A percentile compares a stretch with the other conserved stretches of the same genome.
phyloP scores from a whole-genome alignment of 2,113 vertebrate genomes.

The Pseudopipra pipra region DNA sequence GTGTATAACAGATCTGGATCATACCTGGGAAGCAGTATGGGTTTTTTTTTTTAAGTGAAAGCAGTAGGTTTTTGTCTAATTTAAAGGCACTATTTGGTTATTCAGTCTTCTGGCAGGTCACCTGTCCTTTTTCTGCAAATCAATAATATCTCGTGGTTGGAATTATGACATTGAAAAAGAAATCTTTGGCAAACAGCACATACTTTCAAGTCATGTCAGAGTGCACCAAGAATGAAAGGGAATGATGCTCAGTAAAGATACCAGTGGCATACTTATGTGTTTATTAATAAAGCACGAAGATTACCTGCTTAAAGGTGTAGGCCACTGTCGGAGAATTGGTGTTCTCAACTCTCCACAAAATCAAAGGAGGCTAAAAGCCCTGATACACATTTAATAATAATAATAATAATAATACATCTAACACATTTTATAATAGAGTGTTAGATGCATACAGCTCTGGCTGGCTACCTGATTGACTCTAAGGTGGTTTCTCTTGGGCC shows the following conservation, averaged over 20 bases:
- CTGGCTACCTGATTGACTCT: neutral
- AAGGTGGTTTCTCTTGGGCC: neutral
- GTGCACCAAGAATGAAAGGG: neutral
- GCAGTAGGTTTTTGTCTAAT: slow-evolving; percentile 11
- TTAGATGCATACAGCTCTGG: neutral
- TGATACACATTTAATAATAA: neutral
- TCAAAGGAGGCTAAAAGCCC: neutral
- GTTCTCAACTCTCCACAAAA: neutral
- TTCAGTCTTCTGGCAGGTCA: neutral
- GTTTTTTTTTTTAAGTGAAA: neutral
- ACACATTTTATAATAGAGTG: accelerated
- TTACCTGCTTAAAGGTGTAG: neutral
- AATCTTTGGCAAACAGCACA: neutral
- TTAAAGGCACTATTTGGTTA: slow-evolving; percentile 36
- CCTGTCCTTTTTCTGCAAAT: slow-evolving; percentile 18
- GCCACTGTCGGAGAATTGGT: neutral
- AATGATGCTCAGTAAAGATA: neutral
- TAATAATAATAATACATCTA: neutral
- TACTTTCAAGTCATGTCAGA: neutral
- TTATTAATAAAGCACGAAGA: neutral
- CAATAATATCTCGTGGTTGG: neutral
- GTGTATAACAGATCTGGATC: slow-evolving; percentile 26
- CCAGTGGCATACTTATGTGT: neutral
- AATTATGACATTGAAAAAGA: slow-evolving; percentile 3
- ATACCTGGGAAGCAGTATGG: neutral